Conservation (phyloP, 2,888 invertebrate genomes). For the Dorcus parallelipipedus region DNA sequence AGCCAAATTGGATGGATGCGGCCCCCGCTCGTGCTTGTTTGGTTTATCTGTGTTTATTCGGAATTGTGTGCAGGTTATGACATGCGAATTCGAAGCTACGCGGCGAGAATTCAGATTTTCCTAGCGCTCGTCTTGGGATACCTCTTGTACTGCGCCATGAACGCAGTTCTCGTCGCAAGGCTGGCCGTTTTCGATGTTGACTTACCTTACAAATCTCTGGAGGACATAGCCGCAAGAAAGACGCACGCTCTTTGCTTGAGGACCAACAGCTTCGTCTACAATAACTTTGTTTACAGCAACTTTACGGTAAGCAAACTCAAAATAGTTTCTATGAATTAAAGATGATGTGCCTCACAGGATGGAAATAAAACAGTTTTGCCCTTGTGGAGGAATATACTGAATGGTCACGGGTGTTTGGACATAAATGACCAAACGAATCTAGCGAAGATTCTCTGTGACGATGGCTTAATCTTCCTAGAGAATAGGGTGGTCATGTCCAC, state of each 20-base stretch:
- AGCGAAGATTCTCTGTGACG: slow-evolving; percentile 40
- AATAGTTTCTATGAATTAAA: not conserved
- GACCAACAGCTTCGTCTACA: slow-evolving; percentile 45
- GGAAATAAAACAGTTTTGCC: slow-evolving; percentile 24
- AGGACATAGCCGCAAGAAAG: slow-evolving; percentile 39
- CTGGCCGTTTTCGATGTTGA: slow-evolving; percentile 42
- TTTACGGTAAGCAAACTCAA: slow-evolving; percentile 12
- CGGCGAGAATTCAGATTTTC: slow-evolving; percentile 38
- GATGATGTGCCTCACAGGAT: slow-evolving; percentile 10
- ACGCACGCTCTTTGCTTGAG: slow-evolving; percentile 48
- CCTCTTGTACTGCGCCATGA: slow-evolving; percentile 39
- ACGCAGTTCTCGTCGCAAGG: slow-evolving; percentile 46
- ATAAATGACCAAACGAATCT: slow-evolving; percentile 37
- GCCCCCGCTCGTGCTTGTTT: too few relatives aligned
- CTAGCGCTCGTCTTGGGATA: slow-evolving; percentile 39
- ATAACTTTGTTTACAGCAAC: slow-evolving; percentile 36
- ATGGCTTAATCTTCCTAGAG: slow-evolving; percentile 44
- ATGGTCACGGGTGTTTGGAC: slow-evolving; percentile 42
- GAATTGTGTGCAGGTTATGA: slow-evolving; percentile 20
- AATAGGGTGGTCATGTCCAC: slow-evolving; percentile 41
- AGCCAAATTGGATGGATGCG: too few relatives aligned
- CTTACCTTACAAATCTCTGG: slow-evolving; percentile 42
- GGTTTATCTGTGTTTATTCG: too few relatives aligned
- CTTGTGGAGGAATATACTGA: slow-evolving; percentile 41
- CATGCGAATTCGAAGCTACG: slow-evolving; percentile 34